These are phyloP conservation scores for Alsophila aescularia DNA, from an alignment of 2,888 invertebrate species.

Conservation along the genomic window DNA sequence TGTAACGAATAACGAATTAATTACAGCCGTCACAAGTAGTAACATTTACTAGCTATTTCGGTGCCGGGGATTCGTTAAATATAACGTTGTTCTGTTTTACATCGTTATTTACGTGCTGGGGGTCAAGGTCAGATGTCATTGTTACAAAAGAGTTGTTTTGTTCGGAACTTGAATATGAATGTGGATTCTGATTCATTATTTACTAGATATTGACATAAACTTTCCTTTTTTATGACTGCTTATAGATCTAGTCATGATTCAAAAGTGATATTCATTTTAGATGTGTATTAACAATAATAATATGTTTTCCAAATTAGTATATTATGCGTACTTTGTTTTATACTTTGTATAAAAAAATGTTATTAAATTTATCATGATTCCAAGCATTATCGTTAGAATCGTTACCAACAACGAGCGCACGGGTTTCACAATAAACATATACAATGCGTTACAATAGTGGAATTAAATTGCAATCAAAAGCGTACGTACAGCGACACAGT, in stretches of 20 bases:
- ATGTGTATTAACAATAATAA: background rate
- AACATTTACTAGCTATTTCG: slow-evolving; percentile 28
- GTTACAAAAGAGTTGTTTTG: slow-evolving; percentile 2
- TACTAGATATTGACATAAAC: background rate
- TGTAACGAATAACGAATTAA: slow-evolving; percentile 33
- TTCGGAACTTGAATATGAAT: slow-evolving; percentile 11
- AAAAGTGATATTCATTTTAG: background rate
- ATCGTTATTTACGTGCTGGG: slow-evolving; percentile 16
- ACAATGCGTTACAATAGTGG: slow-evolving; percentile 30
- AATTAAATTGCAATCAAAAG: slow-evolving; percentile 40
- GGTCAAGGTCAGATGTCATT: slow-evolving; percentile 29
- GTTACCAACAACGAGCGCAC: slow-evolving; percentile 3
- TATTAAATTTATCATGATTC: background rate
- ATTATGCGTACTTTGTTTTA: no score
- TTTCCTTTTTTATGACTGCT: background rate
- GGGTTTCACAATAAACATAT: slow-evolving; percentile 18
- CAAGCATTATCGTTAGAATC: slow-evolving; percentile 9
- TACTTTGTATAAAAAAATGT: no score
- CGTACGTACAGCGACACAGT: slow-evolving; percentile 12
- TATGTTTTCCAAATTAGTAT: background rate
- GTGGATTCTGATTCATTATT: background rate
- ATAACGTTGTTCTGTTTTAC: slow-evolving; percentile 31
- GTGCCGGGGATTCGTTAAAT: slow-evolving; percentile 21
- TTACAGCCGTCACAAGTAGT: slow-evolving; percentile 34
- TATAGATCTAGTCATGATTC: background rate